These are phyloP conservation scores for Galeopterus variegatus DNA, from an alignment of 2,113 vertebrate species.

Conservation along the genomic window DNA sequence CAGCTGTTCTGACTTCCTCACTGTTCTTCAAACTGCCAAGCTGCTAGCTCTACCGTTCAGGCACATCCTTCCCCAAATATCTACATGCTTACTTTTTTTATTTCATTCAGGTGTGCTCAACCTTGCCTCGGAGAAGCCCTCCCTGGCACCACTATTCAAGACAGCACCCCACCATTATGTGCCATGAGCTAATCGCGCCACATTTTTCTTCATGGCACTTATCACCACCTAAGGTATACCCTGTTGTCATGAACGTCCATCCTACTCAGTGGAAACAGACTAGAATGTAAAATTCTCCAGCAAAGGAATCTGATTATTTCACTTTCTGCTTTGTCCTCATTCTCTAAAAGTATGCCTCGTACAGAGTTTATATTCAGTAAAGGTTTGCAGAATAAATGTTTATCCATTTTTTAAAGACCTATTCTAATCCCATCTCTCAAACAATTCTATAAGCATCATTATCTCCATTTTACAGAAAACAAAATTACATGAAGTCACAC, in stretches of 20 bases:
- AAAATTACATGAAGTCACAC: not conserved
- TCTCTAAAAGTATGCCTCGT: not conserved
- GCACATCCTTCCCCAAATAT: not conserved
- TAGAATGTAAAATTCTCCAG: not conserved
- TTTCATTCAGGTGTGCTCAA: not conserved
- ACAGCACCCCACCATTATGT: fast-evolving
- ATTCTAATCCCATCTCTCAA: not conserved
- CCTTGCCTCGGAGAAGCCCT: not conserved
- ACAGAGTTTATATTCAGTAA: not conserved
- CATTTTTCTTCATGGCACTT: not conserved
- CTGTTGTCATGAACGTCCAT: not conserved
- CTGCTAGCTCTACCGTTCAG: not conserved
- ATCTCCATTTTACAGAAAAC: not conserved
- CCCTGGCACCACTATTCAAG: not conserved
- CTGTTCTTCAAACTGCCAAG: not conserved
- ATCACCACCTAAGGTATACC: not conserved
- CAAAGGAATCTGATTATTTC: not conserved
- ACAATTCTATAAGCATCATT: not conserved
- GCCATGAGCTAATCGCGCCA: no score
- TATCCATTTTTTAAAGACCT: not conserved
- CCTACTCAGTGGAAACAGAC: not conserved
- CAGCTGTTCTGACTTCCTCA: not conserved
- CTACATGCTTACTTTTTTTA: not conserved
- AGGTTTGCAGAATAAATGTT: slow-evolving; percentile 24
- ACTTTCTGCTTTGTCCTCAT: not conserved